These are phyloP conservation scores for Amyelois transitella DNA, from an alignment of 1,140 invertebrate genomes.

Conservation along the genomic window DNA sequence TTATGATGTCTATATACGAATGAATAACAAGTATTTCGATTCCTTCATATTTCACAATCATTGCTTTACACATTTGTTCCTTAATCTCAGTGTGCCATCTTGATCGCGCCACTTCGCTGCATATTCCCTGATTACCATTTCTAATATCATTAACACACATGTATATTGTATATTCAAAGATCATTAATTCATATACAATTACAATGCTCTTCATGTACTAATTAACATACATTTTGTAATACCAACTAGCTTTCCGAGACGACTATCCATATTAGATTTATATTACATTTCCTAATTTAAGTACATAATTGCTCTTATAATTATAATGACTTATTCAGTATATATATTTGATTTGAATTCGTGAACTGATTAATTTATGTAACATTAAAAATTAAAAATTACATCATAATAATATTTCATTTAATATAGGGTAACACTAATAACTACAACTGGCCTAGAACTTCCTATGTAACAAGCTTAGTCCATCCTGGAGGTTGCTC, in stretches of 20 bases:
- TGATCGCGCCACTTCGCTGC: neutral
- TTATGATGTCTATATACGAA: too few species aligned
- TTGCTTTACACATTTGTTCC: neutral
- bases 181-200: neutral
- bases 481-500: neutral
- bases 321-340: too few species aligned
- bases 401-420: neutral
- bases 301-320: too few species aligned
- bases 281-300: too few species aligned
- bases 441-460: neutral
- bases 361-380: too few species aligned
- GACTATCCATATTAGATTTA: neutral
- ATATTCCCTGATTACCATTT: neutral
- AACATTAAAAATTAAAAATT: too few species aligned
- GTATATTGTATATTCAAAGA: too few species aligned
- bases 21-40: too few species aligned
- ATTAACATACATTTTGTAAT: neutral
- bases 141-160: neutral
- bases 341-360: too few species aligned
- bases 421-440: too few species aligned
- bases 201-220: neutral
- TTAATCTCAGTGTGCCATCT: conserved; percentile 23
- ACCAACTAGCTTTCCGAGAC: neutral
- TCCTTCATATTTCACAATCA: neutral
- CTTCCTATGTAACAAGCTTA: conserved; percentile 1